Evolutionary conservation across 2,797 vertebrate species (phyloP).

Genomic region (Sebastes melanostomus): DNA sequence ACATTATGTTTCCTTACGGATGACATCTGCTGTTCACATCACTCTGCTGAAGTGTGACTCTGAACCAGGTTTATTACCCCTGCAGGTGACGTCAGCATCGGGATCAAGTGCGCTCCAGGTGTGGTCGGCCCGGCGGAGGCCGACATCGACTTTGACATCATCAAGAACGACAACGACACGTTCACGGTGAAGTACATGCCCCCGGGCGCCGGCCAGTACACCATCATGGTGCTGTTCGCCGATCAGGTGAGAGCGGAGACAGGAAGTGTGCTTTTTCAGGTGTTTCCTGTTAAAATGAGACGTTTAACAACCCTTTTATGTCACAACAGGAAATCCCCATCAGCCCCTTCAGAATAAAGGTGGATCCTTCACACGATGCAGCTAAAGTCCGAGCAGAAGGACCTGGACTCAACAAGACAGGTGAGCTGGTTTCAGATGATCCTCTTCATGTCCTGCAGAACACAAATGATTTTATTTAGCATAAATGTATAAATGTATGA

Average conservation of each 20-base stretch:
- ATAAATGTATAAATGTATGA: background rate
- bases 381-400: constrained; percentile 92
- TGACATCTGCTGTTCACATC: background rate
- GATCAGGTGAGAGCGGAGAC: constrained; percentile 85
- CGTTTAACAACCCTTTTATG: background rate
- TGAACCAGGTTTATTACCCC: too few species aligned
- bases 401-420: constrained; percentile 89
- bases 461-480: too few species aligned
- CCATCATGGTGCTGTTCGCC: constrained; percentile 97
- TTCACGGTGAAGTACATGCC: constrained; percentile 95
- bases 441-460: too few species aligned
- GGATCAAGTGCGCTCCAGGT: constrained; percentile 91
- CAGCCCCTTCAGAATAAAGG: constrained; percentile 95
- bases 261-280: background rate
- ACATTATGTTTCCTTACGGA: too few species aligned
- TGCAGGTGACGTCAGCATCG: constrained; percentile 93
- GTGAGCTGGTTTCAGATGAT: constrained; percentile 65
- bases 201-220: constrained; percentile 89
- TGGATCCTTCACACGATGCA: constrained; percentile 94
- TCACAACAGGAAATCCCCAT: constrained; percentile 89
- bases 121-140: constrained; percentile 91
- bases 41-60: too few species aligned
- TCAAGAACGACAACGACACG: constrained; percentile 96
- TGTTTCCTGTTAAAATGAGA: background rate
- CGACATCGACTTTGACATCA: constrained; percentile 96